Evolutionary conservation across 2,888 invertebrate genomes (phyloP), one percentile per base, ranked within the genome.

Genomic region (Cerastoderma edule): DNA sequence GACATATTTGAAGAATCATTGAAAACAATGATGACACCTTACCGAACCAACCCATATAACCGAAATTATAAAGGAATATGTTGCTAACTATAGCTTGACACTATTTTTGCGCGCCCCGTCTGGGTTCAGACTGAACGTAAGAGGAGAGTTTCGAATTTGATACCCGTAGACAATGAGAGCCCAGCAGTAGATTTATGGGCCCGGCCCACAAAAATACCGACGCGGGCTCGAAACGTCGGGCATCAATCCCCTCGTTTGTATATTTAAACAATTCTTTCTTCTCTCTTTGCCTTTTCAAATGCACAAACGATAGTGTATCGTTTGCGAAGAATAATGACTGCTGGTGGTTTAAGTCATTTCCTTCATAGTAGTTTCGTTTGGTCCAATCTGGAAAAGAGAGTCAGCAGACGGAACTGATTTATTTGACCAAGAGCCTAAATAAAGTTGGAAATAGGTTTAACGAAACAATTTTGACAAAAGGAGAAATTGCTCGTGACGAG

Each of bases 171-270:
- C 56, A 56, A 56, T 56, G 32, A 13, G 56, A 56, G 19, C 56
- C 56, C n/a, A 32, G 56, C n/a, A 32, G 56, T 56, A 56, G 56
- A 56, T 56, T 56, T 56, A 56, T 56, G 56, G 56, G 56, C 56
- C 32, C 56, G 32, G 32, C 56, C 56, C 56, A 56, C n/a, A n/a
- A n/a, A n/a, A 56, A 56, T 56, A 56, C 56, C 32, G 56, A 30
- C 56, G 32, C 32, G 19, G 27, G n/a, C 24, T 32, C 32, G 22
- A n/a, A n/a, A n/a, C n/a, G 22, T 28, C 13, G 56, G 56, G 4
- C 16, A 19, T 32, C 32, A 30, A n/a, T n/a, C 56, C 10, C n/a
- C 10, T 27, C 28, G 32, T 56, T 56, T 56, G 56, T 56, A 56
- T 56, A 56, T 24, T 56, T 56, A n/a, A 56, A 56, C 56, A 56